phyloP scores from a whole-genome alignment of 92 coral and sea anemone species.

The Parazoanthus darwini region DNA sequence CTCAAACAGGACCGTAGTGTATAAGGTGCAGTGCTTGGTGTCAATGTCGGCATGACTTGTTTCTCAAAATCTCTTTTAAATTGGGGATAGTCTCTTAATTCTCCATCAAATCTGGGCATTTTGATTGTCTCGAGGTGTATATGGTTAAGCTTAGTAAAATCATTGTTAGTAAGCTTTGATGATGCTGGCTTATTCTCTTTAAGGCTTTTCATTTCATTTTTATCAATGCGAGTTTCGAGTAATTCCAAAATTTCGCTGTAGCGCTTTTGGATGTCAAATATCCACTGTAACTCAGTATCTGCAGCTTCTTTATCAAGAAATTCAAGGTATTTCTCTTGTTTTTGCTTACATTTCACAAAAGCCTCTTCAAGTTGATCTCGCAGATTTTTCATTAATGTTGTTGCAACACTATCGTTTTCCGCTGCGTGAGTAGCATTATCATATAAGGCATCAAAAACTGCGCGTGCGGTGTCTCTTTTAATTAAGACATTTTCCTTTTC shows the following conservation, averaged over 20 bases:
- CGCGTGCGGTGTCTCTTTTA: conserved; percentile 15
- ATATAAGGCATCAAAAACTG: conserved; percentile 26
- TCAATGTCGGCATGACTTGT: conserved; percentile 57
- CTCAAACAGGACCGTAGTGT: conserved; percentile 56
- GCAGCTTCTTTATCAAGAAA: conserved; percentile 29
- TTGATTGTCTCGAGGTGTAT: conserved; percentile 14
- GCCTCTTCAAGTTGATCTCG: conserved; percentile 38
- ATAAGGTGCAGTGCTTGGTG: conserved; percentile 53
- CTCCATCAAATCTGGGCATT: conserved; percentile 15
- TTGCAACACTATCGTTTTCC: background rate
- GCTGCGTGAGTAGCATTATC: background rate
- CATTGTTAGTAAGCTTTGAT: background rate
- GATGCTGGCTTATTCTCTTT: background rate
- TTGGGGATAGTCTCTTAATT: conserved; percentile 53
- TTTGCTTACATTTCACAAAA: conserved; percentile 35
- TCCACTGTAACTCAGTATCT: conserved; percentile 14
- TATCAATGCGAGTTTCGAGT: conserved; percentile 17
- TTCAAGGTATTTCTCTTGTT: conserved; percentile 17
- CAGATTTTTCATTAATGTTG: conserved; percentile 13
- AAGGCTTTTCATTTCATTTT: conserved; percentile 11
- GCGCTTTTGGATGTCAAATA: conserved; percentile 30
- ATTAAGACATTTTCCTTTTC: background rate
- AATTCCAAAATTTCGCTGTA: conserved; percentile 25
- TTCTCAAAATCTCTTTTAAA: conserved; percentile 52
- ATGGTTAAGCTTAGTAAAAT: background rate